A percentile compares a stretch with the other conserved stretches of the same genome.
These are phyloP conservation scores for Melieria omissa DNA, from an alignment of 2,888 invertebrate genomes.

Conservation along the genomic window DNA sequence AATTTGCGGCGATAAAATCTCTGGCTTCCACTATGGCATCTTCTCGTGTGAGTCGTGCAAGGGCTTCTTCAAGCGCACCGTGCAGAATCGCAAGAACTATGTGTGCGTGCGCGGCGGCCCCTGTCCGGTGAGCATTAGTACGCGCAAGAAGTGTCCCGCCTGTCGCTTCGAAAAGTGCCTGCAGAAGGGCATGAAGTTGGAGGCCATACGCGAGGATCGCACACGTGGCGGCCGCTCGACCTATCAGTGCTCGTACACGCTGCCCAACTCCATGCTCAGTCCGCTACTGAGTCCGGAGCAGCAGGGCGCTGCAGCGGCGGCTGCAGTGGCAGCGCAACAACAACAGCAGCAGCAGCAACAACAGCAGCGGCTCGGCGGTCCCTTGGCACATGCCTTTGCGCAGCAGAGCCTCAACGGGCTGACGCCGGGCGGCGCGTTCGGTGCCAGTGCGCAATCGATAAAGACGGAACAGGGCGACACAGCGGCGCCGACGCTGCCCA, in stretches of 20 bases:
- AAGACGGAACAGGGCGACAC: slow-evolving; percentile 64
- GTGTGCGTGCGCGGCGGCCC: slow-evolving; percentile 90
- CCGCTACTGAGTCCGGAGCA: slow-evolving; percentile 68
- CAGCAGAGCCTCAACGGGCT: slow-evolving; percentile 39
- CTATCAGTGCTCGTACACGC: slow-evolving; percentile 92
- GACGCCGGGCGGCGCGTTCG: slow-evolving; percentile 56
- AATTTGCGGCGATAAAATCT: slow-evolving; percentile 94
- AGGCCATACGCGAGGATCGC: slow-evolving; percentile 95
- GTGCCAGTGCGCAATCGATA: slow-evolving; percentile 61
- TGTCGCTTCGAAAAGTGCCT: slow-evolving; percentile 97
- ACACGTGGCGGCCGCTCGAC: slow-evolving; percentile 96
- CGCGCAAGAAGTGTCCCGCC: slow-evolving; percentile 96
- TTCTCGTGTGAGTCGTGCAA: slow-evolving; percentile 98
- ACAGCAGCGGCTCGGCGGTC: slow-evolving; percentile 39
- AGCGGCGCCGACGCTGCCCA: slow-evolving; percentile 19
- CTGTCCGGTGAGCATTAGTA: slow-evolving; percentile 92
- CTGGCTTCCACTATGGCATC: slow-evolving; percentile 97
- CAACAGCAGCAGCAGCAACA: slow-evolving; percentile 46
- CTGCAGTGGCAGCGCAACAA: slow-evolving; percentile 44
- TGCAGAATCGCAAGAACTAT: slow-evolving; percentile 98
- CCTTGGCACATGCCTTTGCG: slow-evolving; percentile 13
- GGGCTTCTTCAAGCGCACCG: slow-evolving; percentile 97
- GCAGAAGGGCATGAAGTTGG: slow-evolving; percentile 95
- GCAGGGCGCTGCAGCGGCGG: slow-evolving; percentile 39
- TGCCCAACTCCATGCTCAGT: slow-evolving; percentile 77